Percentiles rank a stretch among this genome's conserved stretches.
Evolutionary conservation across 2,113 vertebrate species (phyloP).

Genomic region (Anguilla rostrata): DNA sequence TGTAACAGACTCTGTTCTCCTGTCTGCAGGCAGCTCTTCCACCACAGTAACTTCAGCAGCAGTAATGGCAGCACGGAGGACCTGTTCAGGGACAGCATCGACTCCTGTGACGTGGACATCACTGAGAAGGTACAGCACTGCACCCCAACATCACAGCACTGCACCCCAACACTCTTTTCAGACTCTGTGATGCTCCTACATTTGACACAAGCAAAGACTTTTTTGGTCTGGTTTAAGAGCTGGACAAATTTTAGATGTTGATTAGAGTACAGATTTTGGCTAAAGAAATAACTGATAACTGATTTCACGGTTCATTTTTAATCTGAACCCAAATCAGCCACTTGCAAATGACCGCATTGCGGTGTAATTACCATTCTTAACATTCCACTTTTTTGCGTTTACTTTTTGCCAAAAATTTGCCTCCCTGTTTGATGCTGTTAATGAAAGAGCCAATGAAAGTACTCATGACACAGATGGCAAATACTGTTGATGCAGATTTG

Average conservation of each 20-base stretch:
- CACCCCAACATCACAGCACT: neutral
- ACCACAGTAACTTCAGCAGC: conserved; percentile 86
- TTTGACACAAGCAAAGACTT: neutral
- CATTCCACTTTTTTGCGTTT: too few relatives aligned
- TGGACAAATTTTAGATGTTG: neutral
- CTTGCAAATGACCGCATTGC: neutral
- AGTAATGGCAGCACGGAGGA: conserved; percentile 88
- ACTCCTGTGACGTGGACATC: conserved; percentile 86
- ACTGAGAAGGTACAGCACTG: conserved; percentile 78
- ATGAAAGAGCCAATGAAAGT: neutral
- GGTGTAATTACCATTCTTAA: neutral
- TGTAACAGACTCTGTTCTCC: neutral
- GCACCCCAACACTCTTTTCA: neutral
- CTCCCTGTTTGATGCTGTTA: neutral
- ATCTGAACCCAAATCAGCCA: neutral
- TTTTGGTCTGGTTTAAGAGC: neutral
- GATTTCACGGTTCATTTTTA: neutral
- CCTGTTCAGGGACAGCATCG: conserved; percentile 84
- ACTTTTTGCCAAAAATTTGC: neutral
- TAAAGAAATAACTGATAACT: neutral
- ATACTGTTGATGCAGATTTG: neutral
- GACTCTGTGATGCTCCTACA: neutral
- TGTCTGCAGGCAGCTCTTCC: conserved; percentile 78
- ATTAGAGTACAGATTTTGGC: too few relatives aligned
- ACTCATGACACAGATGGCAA: neutral